Evolutionary conservation across 2,113 vertebrate genomes (phyloP), one percentile per base, ranked within the genome.

Genomic region (Rhea pennata): DNA sequence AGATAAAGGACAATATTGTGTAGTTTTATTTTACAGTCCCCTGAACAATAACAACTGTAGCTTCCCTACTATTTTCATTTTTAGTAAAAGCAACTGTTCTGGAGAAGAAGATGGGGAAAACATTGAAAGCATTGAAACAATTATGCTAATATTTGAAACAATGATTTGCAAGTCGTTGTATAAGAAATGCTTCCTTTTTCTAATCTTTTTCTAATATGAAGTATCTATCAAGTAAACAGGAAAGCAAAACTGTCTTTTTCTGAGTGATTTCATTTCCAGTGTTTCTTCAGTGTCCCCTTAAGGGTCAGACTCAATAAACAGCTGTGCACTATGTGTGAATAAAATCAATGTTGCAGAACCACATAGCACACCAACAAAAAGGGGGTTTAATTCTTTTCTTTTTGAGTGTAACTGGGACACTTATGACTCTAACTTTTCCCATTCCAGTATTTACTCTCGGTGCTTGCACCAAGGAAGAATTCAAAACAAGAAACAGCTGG

Each of bases 251-350:
- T 97, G 95, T 93, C 97, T 96, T 96, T 95, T 95, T 95, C 76
- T 93, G 92, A 96, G 88, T 75, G 73, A 90, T 97, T 97, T 98
- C 88, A 97, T 96, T 97, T 98, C 95, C 93, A 97, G 82, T 97
- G 97, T 94, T 97, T 94, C 97, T 98, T 96, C 39, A 48, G 88
- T 40, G 13, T 96, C 76, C 96, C 96, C 94, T 97, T 90, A 92
- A 94, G 94, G 97, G 96, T 96, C 97, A 96, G 87, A 98, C 95
- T 97, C 95, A 97, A 97, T 97, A 97, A 97, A 97, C 96, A 98
- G 94, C 97, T 98, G 97, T 97, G 96, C 65, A 86, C 82, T 96
- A 87, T 95, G 96, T 97, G 95, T 97, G 94, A 96, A 96, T 95
- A 95, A 97, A 98, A 96, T 96, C 94, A 95, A 87, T 93, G 96